Base-by-base conservation (phyloP, 2,797 vertebrate species). In the Nothura maculosa region DNA sequence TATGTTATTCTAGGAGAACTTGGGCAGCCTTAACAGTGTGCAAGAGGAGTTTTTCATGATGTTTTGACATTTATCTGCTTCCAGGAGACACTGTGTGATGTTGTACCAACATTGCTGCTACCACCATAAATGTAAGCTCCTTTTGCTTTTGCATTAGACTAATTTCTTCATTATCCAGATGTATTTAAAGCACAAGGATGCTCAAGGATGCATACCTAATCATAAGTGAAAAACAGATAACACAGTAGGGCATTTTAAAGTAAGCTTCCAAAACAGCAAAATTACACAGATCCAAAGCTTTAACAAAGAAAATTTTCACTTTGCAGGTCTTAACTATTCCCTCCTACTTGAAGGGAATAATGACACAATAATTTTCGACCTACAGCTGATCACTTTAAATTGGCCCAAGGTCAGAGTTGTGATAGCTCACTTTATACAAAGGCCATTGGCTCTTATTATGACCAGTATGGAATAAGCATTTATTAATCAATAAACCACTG, bases 21-120 rank as follows among this genome's bases (percentile, higher is more conserved):
- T 91, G 40, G 43, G 43, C 60, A 81, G 79, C 9, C 69, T 87
- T 89, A 85, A 27, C 47, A 73, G 75, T 67, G 81, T 82, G 64
- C 16, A 60, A 70, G 76, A 93, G 36, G 60, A 57, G 61, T n/a
- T 94, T 93, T 91, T 92, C 85, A 61, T 67, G 89, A 85, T 96
- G 82, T 86, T 95, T 94, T 92, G 86, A 93, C 84, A 93, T 93
- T 95, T 90, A 76, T 93, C 72, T 87, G 47, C 87, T 96, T 95
- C 66, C 77, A 90, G 86, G 52, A 93, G 77, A 69, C 54, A 47
- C 86, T 93, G 81, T 94, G 74, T 85, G 72, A 85, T 91, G 57
- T 89, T 95, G 73, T 87, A 78, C 52, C 63, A 80, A 87, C 89
- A 80, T 96, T 97, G 94, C 32, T 95, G 63, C 70, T 82, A 66